Conservation (phyloP, 2,113 vertebrate genomes). For the Odontesthes bonariensis region DNA sequence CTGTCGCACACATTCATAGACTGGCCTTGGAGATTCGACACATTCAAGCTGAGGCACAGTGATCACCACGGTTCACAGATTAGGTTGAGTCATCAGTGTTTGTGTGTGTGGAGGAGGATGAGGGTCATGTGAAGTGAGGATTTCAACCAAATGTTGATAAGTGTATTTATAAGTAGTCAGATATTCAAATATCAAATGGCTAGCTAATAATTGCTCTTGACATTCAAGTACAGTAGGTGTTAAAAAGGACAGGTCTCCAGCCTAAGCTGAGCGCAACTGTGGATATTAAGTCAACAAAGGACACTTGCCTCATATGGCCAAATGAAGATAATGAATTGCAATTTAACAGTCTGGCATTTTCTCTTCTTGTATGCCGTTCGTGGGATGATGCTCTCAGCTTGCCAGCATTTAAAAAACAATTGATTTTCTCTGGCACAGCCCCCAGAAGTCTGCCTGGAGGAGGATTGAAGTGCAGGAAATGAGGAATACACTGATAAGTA, state of each 20-base stretch:
- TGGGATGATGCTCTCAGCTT: constrained; percentile 45
- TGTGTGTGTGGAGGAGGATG: constrained; percentile 27
- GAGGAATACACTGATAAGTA: constrained; percentile 69
- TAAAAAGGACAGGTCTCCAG: constrained; percentile 36
- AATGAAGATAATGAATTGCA: constrained; percentile 59
- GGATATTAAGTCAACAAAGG: constrained; percentile 37
- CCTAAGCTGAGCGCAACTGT: constrained; percentile 28
- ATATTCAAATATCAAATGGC: constrained; percentile 38
- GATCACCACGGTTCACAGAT: constrained; percentile 10
- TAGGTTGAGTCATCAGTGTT: constrained; percentile 35
- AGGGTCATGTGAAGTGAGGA: constrained; percentile 8
- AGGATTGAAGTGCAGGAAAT: constrained; percentile 49
- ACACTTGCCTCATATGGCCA: constrained; percentile 20
- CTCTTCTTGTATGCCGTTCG: constrained; percentile 23
- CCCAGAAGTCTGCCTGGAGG: constrained; percentile 53
- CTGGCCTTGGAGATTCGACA: constrained; percentile 28
- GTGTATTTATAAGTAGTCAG: constrained; percentile 54
- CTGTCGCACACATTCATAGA: constrained; percentile 51
- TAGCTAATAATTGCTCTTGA: constrained; percentile 53
- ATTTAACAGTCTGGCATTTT: constrained; percentile 49
- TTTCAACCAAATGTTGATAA: constrained; percentile 40
- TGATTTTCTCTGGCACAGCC: constrained; percentile 68
- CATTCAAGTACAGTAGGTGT: constrained; percentile 44
- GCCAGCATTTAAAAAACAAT: constrained; percentile 68
- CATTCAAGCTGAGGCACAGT: constrained; percentile 10